A percentile compares a stretch with the other conserved stretches of the same genome.
These are phyloP conservation scores for Oryctes rhinoceros DNA, from an alignment of 1,140 invertebrate species.

Conservation along the genomic window DNA sequence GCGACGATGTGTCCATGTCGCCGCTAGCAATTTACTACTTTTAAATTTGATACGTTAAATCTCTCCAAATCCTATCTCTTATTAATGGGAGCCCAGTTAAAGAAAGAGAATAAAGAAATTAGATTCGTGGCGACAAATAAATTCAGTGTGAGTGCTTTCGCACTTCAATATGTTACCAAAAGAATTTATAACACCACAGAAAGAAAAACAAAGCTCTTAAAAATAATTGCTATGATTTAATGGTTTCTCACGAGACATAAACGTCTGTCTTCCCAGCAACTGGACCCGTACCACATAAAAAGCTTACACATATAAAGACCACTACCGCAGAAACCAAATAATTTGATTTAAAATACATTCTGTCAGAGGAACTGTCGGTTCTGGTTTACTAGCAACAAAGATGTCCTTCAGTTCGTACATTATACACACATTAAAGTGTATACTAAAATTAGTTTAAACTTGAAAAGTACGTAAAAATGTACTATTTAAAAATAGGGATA, in stretches of 20 bases:
- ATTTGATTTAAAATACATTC: constrained; percentile 31
- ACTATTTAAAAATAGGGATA: too few species aligned
- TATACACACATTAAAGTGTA: constrained; percentile 12
- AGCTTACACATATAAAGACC: constrained; percentile 20
- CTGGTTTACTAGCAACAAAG: constrained; percentile 10
- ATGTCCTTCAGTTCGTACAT: not conserved
- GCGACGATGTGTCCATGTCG: not conserved
- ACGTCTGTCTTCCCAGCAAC: constrained; percentile 25
- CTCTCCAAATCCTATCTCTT: too few species aligned
- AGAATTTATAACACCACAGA: constrained; percentile 24
- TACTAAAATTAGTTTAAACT: constrained; percentile 22
- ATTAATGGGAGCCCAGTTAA: too few species aligned
- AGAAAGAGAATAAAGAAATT: not conserved
- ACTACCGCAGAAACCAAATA: constrained; percentile 16
- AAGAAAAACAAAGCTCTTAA: constrained; percentile 37
- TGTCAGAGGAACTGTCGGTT: not conserved
- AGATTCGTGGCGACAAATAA: not conserved
- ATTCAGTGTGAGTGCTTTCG: not conserved
- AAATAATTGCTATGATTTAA: constrained; percentile 37
- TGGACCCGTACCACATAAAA: constrained; percentile 29
- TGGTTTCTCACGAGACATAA: constrained; percentile 25
- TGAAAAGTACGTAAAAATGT: not conserved
- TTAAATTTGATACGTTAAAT: too few species aligned
- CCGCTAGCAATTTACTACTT: too few species aligned
- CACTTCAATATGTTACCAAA: constrained; percentile 6